A percentile compares a stretch with the other conserved stretches of the same genome.
These are phyloP conservation scores for Stenolophus ochropezus DNA, from an alignment of 2,888 invertebrate genomes.

Conservation along the genomic window DNA sequence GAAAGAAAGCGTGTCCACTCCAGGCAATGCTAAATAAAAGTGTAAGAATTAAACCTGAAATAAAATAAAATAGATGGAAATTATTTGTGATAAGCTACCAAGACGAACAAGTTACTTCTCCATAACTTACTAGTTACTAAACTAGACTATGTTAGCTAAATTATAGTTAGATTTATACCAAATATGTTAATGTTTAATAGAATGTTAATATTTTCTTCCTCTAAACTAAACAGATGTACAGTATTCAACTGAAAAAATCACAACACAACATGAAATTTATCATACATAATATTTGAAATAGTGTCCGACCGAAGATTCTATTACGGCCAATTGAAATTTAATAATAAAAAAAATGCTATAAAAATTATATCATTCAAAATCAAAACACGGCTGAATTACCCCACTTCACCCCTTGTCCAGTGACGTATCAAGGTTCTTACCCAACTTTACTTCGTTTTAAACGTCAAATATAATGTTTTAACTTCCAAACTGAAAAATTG, in stretches of 20 bases:
- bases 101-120: slow-evolving; percentile 58
- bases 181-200: background rate
- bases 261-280: slow-evolving; percentile 7
- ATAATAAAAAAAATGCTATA: too few relatives aligned
- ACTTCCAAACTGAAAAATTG: too few relatives aligned
- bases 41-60: slow-evolving; percentile 61
- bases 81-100: slow-evolving; percentile 5
- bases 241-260: background rate
- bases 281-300: background rate
- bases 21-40: slow-evolving; percentile 51
- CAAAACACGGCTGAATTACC: too few relatives aligned
- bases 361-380: too few relatives aligned
- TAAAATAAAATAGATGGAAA: slow-evolving; percentile 29
- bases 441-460: too few relatives aligned
- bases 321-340: too few relatives aligned
- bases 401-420: too few relatives aligned
- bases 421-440: too few relatives aligned
- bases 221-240: background rate
- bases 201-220: background rate
- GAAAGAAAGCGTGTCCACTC: slow-evolving; percentile 56
- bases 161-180: background rate
- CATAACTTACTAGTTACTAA: slow-evolving; percentile 61
- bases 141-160: slow-evolving; percentile 17
- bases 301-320: too few relatives aligned
- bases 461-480: too few relatives aligned